phyloP scores from a whole-genome alignment of 2,888 invertebrate species.

The Scaptomyza reducta region DNA sequence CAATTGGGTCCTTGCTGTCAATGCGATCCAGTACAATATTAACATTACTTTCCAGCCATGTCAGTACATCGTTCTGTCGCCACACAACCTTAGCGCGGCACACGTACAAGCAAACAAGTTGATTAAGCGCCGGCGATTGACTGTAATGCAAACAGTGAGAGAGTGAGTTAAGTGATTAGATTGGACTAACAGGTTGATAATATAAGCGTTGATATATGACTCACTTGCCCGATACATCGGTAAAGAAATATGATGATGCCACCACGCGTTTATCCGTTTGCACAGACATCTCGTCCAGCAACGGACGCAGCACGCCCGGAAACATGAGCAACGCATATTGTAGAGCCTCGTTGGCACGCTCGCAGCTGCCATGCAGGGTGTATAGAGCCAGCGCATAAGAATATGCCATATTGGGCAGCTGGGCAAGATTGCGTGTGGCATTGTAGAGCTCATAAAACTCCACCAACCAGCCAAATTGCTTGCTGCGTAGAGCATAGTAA shows the following conservation, averaged over 20 bases:
- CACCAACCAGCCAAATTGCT: conserved; percentile 90
- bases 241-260: conserved; percentile 84
- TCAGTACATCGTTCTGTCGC: conserved; percentile 90
- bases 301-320: conserved; percentile 89
- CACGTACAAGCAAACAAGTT: conserved; percentile 90
- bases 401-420: conserved; percentile 94
- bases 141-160: conserved; percentile 64
- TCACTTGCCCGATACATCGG: conserved; percentile 80
- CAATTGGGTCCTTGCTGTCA: conserved; percentile 86
- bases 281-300: conserved; percentile 91
- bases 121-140: conserved; percentile 88
- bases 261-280: conserved; percentile 88
- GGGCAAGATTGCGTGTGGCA: conserved; percentile 88
- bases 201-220: conserved; percentile 14
- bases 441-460: conserved; percentile 87
- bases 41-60: conserved; percentile 91
- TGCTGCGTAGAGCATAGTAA: conserved; percentile 91
- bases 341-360: conserved; percentile 87
- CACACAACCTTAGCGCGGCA: conserved; percentile 90
- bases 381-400: conserved; percentile 91
- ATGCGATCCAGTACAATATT: conserved; percentile 87
- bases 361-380: conserved; percentile 85
- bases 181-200: conserved; percentile 4
- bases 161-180: conserved; percentile 20
- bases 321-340: conserved; percentile 92